Percentiles rank a stretch among this genome's conserved stretches.
These are phyloP conservation scores for Thymelicus lineola DNA, from an alignment of 2,888 invertebrate species.

Conservation along the genomic window DNA sequence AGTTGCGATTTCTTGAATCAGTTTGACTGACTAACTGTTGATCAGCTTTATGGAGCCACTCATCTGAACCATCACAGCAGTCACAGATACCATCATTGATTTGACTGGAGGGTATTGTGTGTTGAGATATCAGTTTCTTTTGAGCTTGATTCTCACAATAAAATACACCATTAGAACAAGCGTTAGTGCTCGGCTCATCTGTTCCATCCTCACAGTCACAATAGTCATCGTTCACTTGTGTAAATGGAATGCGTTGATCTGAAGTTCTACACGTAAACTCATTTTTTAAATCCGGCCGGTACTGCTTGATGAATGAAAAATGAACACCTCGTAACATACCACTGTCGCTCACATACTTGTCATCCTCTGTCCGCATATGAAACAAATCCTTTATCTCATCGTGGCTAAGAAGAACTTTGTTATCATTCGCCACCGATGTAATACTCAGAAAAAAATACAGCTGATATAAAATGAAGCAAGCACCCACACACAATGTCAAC, in stretches of 20 bases:
- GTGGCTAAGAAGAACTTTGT: slow-evolving; percentile 60
- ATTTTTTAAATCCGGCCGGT: slow-evolving; percentile 66
- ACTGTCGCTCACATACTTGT: slow-evolving; percentile 69
- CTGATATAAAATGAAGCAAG: slow-evolving; percentile 74
- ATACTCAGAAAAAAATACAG: slow-evolving; percentile 74
- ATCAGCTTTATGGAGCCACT: slow-evolving; percentile 81
- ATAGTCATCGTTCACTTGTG: slow-evolving; percentile 91
- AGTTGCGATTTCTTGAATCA: slow-evolving; percentile 58
- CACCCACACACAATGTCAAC: slow-evolving; percentile 62
- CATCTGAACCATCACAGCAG: slow-evolving; percentile 97
- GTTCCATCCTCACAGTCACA: slow-evolving; percentile 94
- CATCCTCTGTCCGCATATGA: slow-evolving; percentile 66
- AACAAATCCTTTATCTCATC: slow-evolving; percentile 53
- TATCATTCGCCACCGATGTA: slow-evolving; percentile 60
- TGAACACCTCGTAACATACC: slow-evolving; percentile 75
- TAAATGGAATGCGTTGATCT: slow-evolving; percentile 65
- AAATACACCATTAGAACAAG: slow-evolving; percentile 93
- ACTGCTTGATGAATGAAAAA: slow-evolving; percentile 63
- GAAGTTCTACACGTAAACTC: slow-evolving; percentile 76
- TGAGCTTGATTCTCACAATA: slow-evolving; percentile 88
- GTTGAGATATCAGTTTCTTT: slow-evolving; percentile 65
- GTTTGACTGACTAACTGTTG: slow-evolving; percentile 66
- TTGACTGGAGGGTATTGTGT: slow-evolving; percentile 88
- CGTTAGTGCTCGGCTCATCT: slow-evolving; percentile 94
- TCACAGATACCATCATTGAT: slow-evolving; percentile 98